Evolutionary conservation across 2,797 vertebrate species (phyloP), one percentile per base, ranked within the genome.

Genomic region (Aythya fuligula): DNA sequence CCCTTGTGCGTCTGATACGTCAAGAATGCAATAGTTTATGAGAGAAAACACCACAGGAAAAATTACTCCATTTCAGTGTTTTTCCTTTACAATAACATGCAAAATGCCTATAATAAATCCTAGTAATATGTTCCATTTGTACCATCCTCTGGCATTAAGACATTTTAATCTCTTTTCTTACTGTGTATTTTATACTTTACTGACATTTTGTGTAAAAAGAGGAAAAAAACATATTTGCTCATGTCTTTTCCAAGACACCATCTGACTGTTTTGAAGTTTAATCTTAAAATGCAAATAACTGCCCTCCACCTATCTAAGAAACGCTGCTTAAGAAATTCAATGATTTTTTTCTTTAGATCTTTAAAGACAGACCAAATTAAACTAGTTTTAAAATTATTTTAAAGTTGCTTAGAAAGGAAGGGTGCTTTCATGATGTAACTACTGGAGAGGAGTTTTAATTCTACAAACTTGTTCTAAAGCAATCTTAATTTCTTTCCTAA

Each of bases 41-140:
- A 88, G 87, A 84, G 14, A 89, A 76, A 91, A 64, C 3, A 38
- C 15, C 17, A 24, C 43, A 70, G 66, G 25, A 15, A 71, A 86
- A 84, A 76, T 13, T 73, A n/a, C 11, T 86, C 66, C 61, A 79
- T 86, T 90, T 65, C 62, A 78, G 34, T 19, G 11, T 17, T 78
- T 57, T 91, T 73, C 51, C 53, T 87, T 78, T 62, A 87, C 22
- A 70, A 56, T 62, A 30, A 34, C 0, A 0, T 62, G 81, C 39
- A 71, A 76, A 54, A 84, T 16, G 11, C 30, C 16, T 89, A 39
- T 77, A 87, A 69, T 60, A 88, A 84, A 91, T 70, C 36, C 45
- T 67, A 74, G 20, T 54, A 38, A 11, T 73, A 65, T 22, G 20
- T 51, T 85, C 8, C n/a, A 83, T 61, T 85, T 89, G 34, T 36